Evolutionary conservation across 2,888 invertebrate species (phyloP), one percentile per base, ranked within the genome.

Genomic region (Drosophila subquinaria): DNA sequence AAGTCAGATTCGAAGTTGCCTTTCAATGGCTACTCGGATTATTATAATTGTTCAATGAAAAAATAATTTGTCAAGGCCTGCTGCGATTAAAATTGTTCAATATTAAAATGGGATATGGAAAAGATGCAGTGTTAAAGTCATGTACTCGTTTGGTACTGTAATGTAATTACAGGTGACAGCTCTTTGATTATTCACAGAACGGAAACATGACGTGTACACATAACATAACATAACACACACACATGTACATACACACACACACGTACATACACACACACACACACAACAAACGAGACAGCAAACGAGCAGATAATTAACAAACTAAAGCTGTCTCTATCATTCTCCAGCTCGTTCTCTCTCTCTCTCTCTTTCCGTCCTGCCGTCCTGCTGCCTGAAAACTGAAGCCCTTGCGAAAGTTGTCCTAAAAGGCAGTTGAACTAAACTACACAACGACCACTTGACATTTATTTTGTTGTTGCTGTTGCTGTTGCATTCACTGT

Each of bases 221-320:
- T 53, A 62, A 52, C 33, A 53, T 40, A 6, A 30, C 20, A 20
- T 9, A n/a, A n/a, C 13, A 17, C 38, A 38, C 8, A 27, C 27
- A 30, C 2, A 30, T 8, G 8, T 13, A 17, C 43, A 35, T 5
- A 27, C 30, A 35, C 6, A 20, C 10, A 23, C 15, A 30, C 13
- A 35, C n/a, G n/a, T n/a, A n/a, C n/a, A 30, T 8, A 30, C 20
- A 17, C 43, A 35, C 8, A 27, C 30, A 35, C 6, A 20, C 10
- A 23, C 15, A 30, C 13, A 35, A 36, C 36, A 48, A 59, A 45
- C 52, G 63, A 23, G 55, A 66, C 71, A 57, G 57, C 30, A 70
- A 42, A 61, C 68, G 51, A 65, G 72, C 64, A 50, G 69, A 67
- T 73, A 81, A 77, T 84, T 84, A 73, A 76, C 74, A 64, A 56